These are phyloP conservation scores for Pristionchus arcanus DNA, from an alignment of 2,888 invertebrate genomes.

Conservation along the genomic window DNA sequence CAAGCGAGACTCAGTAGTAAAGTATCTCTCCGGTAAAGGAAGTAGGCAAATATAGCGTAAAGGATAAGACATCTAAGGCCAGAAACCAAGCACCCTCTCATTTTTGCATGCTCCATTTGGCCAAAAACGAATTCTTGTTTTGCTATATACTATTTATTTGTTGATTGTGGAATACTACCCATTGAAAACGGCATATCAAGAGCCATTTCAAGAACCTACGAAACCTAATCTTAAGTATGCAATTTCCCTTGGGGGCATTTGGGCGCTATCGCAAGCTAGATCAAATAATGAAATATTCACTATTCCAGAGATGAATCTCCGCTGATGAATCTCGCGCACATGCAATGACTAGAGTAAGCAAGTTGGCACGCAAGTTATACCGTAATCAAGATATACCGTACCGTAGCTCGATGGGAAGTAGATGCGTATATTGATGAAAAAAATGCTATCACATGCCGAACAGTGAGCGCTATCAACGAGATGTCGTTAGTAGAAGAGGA, in stretches of 20 bases:
- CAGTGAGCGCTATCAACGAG: not conserved
- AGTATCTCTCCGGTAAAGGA: not conserved
- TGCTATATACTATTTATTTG: not conserved
- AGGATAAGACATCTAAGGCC: too few relatives aligned
- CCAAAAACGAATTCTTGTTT: too few relatives aligned
- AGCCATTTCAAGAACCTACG: not conserved
- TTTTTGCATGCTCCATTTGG: too few relatives aligned
- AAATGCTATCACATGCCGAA: too few relatives aligned
- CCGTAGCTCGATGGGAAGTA: too few relatives aligned
- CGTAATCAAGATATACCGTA: too few relatives aligned
- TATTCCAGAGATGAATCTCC: not conserved
- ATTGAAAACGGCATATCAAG: not conserved
- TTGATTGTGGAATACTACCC: too few relatives aligned
- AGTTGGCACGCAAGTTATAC: conserved; percentile 12
- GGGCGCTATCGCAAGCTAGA: not conserved
- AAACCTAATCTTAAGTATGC: not conserved
- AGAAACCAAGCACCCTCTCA: too few relatives aligned
- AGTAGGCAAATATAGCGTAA: not conserved
- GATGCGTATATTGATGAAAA: too few relatives aligned
- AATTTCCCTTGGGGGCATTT: not conserved
- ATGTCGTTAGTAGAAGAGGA: not conserved
- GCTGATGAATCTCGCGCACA: not conserved
- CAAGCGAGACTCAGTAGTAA: not conserved
- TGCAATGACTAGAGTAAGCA: not conserved
- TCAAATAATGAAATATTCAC: conserved; percentile 50